These are phyloP conservation scores for Anhinga anhinga DNA, from an alignment of 2,113 vertebrate species.

Conservation along the genomic window DNA sequence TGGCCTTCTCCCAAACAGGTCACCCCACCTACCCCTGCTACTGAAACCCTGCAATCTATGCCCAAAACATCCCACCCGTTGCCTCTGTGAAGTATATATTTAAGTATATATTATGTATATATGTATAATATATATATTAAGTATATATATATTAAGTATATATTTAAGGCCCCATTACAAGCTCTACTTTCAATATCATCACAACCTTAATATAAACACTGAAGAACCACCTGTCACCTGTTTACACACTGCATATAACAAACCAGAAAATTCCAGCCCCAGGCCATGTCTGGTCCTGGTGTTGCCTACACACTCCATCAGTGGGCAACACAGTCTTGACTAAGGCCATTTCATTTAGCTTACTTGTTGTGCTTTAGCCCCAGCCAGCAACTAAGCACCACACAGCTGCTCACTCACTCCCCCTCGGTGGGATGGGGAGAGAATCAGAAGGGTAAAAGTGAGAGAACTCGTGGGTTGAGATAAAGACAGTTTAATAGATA, in stretches of 20 bases:
- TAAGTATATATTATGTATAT: background rate
- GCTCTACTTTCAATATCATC: background rate
- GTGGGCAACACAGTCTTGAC: accelerated
- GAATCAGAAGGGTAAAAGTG: too few relatives aligned
- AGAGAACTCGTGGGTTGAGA: too few relatives aligned
- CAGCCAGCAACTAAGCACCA: too few relatives aligned
- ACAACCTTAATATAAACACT: background rate
- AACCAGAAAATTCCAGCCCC: background rate
- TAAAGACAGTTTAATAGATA: too few relatives aligned
- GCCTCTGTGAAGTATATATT: background rate
- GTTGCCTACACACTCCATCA: background rate
- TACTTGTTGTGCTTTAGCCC: too few relatives aligned
- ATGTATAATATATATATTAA: too few relatives aligned
- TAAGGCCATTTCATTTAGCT: background rate
- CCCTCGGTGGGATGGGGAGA: too few relatives aligned
- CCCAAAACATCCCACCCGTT: background rate
- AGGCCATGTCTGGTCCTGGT: accelerated
- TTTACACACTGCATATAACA: background rate
- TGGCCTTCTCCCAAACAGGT: background rate
- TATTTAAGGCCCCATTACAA: background rate
- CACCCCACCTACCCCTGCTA: background rate
- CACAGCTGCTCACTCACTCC: too few relatives aligned
- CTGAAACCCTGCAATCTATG: background rate
- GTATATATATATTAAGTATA: too few relatives aligned
- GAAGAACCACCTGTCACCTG: background rate